Percentiles rank a stretch among this genome's conserved stretches.
Conservation (phyloP, 2,113 vertebrate genomes). For the Tichodroma muraria region DNA sequence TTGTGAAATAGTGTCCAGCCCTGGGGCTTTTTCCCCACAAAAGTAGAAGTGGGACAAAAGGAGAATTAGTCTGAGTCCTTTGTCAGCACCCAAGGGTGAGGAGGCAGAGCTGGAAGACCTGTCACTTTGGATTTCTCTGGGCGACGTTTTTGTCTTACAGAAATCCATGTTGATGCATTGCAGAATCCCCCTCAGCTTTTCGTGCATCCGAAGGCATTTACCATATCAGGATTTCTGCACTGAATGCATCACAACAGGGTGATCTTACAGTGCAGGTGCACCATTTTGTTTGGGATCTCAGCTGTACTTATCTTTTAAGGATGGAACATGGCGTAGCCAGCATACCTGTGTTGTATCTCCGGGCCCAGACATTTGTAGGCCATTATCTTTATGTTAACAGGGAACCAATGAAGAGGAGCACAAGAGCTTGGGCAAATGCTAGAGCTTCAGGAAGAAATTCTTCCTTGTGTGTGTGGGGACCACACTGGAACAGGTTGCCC, state of each 20-base stretch:
- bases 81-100: rapidly evolving
- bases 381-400: not conserved
- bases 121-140: not conserved
- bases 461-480: not conserved
- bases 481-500: not conserved
- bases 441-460: not conserved
- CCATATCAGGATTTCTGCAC: not conserved
- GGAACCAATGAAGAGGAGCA: not conserved
- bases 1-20: not conserved
- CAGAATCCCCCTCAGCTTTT: not conserved
- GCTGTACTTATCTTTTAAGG: not conserved
- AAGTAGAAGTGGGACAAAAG: not conserved
- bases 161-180: not conserved
- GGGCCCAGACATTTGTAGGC: not conserved
- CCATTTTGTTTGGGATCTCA: not conserved
- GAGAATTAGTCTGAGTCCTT: not conserved
- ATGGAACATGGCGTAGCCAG: not conserved
- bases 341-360: not conserved
- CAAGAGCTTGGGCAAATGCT: not conserved
- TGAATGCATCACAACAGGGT: not conserved
- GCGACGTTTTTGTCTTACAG: not conserved
- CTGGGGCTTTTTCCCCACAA: rapidly evolving
- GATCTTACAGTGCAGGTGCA: not conserved
- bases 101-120: not conserved
- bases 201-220: not conserved